These are phyloP conservation scores for Nannobrachium achirus DNA, from an alignment of 2,113 vertebrate species.

Conservation along the genomic window DNA sequence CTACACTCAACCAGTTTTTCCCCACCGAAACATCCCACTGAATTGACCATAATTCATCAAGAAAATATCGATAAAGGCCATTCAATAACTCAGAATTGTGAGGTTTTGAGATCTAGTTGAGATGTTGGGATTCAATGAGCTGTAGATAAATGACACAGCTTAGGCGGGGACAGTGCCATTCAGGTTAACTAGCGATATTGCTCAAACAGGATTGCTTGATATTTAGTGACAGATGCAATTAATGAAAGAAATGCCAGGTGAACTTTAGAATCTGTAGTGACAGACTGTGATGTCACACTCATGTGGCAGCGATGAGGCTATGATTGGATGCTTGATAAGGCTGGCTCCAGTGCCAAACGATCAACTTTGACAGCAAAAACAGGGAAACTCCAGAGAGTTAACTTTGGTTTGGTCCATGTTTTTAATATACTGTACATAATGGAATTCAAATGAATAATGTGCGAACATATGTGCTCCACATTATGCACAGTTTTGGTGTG, in stretches of 20 bases:
- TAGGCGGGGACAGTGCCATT: constrained; percentile 1
- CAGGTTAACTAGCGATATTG: constrained; percentile 47
- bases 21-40: constrained; percentile 67
- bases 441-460: no score
- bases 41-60: constrained; percentile 61
- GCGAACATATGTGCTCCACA: no score
- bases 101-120: not conserved
- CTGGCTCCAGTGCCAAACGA: constrained; percentile 39
- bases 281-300: constrained; percentile 56
- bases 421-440: no score
- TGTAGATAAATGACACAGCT: not conserved
- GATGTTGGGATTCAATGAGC: not conserved
- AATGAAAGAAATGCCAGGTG: constrained; percentile 10
- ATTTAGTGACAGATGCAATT: constrained; percentile 28
- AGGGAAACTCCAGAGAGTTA: constrained; percentile 48
- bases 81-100: constrained; percentile 35
- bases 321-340: constrained; percentile 62
- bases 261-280: constrained; percentile 53
- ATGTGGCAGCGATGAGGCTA: constrained; percentile 25
- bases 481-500: no score
- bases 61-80: constrained; percentile 50
- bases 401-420: constrained; percentile 25
- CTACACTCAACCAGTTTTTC: constrained; percentile 60
- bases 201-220: constrained; percentile 6
- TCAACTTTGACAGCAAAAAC: constrained; percentile 61